These are phyloP conservation scores for Caenorhabditis sinica DNA, from an alignment of 2,888 invertebrate species.

Conservation along the genomic window DNA sequence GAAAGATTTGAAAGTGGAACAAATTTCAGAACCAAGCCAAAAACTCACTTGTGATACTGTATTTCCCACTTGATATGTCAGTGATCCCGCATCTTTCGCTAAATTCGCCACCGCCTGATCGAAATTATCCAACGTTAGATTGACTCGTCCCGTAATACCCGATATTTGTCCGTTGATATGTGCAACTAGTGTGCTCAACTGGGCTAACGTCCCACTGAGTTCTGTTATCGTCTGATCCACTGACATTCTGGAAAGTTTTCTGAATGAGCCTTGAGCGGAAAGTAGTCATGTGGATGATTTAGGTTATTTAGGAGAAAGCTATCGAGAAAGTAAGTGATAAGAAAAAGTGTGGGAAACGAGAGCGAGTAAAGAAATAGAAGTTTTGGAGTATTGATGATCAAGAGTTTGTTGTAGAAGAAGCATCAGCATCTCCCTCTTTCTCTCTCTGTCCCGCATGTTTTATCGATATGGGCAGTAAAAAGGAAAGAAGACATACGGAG, in stretches of 20 bases:
- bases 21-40: background rate
- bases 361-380: slow-evolving; percentile 2
- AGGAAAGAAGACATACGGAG: slow-evolving; percentile 5
- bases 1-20: too few species aligned
- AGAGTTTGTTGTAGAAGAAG: slow-evolving; percentile 27
- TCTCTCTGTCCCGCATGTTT: slow-evolving; percentile 55
- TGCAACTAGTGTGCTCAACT: slow-evolving; percentile 80
- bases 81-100: slow-evolving; percentile 80
- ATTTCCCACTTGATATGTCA: slow-evolving; percentile 81
- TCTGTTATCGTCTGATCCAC: slow-evolving; percentile 82
- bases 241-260: slow-evolving; percentile 76
- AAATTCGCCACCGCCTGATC: slow-evolving; percentile 81
- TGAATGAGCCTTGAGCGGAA: background rate
- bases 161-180: slow-evolving; percentile 82
- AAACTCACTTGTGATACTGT: slow-evolving; percentile 79
- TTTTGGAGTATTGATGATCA: slow-evolving; percentile 20
- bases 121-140: slow-evolving; percentile 82
- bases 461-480: slow-evolving; percentile 61
- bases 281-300: too few species aligned
- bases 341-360: slow-evolving; percentile 10
- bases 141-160: slow-evolving; percentile 81
- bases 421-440: slow-evolving; percentile 13
- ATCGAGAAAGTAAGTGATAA: slow-evolving; percentile 2
- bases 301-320: background rate
- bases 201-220: slow-evolving; percentile 80